Evolutionary conservation across 2,888 invertebrate species (phyloP).

Genomic region (Orgyia antiqua): DNA sequence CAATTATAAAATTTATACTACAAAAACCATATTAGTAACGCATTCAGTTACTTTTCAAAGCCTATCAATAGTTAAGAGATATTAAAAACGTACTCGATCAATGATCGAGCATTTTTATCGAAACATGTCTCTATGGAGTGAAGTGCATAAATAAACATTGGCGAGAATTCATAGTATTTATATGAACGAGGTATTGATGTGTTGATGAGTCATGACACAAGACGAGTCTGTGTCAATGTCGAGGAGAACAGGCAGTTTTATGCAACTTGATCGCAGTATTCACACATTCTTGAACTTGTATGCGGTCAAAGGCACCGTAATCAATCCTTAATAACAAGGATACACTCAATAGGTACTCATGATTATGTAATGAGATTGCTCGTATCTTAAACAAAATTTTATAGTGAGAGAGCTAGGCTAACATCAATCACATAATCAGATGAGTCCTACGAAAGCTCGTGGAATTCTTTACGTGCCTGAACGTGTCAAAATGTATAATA

Average conservation of each 20-base stretch:
- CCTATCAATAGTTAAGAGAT: constrained; percentile 29
- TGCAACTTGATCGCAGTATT: constrained; percentile 37
- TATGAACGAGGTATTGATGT: constrained; percentile 57
- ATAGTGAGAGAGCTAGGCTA: no score
- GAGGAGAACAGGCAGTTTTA: constrained; percentile 35
- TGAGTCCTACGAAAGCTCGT: no score
- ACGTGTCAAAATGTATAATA: no score
- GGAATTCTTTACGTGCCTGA: no score
- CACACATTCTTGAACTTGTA: constrained; percentile 56
- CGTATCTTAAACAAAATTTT: no score
- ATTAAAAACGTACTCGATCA: constrained; percentile 43
- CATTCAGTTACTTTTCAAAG: no score
- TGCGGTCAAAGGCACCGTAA: constrained; percentile 58
- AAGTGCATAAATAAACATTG: constrained; percentile 51
- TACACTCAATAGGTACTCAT: no score
- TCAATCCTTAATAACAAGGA: constrained; percentile 11
- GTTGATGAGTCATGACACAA: constrained; percentile 59
- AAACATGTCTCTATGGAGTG: constrained; percentile 31
- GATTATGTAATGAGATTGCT: no score
- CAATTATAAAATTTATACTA: no score
- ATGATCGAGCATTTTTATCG: constrained; percentile 40
- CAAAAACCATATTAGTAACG: no score
- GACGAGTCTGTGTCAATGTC: constrained; percentile 31
- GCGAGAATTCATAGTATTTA: constrained; percentile 47
- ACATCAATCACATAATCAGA: no score